Evolutionary conservation across 1,140 invertebrate genomes (phyloP).

Genomic region (Musca vetustissima): DNA sequence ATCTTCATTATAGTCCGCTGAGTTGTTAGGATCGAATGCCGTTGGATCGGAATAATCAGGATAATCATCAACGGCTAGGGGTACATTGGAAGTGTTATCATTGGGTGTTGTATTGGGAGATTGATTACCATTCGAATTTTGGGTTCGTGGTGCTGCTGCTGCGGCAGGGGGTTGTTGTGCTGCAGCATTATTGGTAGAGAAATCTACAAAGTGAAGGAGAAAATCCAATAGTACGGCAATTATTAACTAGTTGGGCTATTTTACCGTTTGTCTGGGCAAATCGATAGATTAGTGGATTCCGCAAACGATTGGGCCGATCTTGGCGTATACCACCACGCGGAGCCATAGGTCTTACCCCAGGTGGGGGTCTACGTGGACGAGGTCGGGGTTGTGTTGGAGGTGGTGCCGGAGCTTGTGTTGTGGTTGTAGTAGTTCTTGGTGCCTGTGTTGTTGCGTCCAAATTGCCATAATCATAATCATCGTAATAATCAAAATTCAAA

Average conservation of each 20-base stretch:
- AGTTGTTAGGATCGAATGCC: background rate
- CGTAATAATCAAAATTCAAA: constrained; percentile 5
- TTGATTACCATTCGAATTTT: background rate
- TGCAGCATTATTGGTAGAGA: constrained; percentile 36
- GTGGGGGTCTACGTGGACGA: background rate
- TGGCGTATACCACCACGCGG: background rate
- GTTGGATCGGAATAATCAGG: background rate
- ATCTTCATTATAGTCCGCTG: background rate
- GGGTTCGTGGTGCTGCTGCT: background rate
- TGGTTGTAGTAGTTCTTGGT: background rate
- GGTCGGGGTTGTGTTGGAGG: background rate
- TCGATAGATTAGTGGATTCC: constrained; percentile 43
- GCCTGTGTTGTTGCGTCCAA: background rate
- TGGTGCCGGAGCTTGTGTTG: constrained; percentile 12
- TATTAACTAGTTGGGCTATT: constrained; percentile 49
- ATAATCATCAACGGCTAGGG: background rate
- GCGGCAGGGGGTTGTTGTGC: background rate
- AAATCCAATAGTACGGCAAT: constrained; percentile 52
- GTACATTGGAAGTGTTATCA: background rate
- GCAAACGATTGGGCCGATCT: background rate
- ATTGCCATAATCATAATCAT: constrained; percentile 10
- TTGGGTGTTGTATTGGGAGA: background rate
- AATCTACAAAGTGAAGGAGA: constrained; percentile 54
- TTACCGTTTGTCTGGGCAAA: constrained; percentile 50
- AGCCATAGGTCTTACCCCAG: background rate